Conservation (phyloP, 2,797 vertebrate genomes). For the Enteromius mattozi region DNA sequence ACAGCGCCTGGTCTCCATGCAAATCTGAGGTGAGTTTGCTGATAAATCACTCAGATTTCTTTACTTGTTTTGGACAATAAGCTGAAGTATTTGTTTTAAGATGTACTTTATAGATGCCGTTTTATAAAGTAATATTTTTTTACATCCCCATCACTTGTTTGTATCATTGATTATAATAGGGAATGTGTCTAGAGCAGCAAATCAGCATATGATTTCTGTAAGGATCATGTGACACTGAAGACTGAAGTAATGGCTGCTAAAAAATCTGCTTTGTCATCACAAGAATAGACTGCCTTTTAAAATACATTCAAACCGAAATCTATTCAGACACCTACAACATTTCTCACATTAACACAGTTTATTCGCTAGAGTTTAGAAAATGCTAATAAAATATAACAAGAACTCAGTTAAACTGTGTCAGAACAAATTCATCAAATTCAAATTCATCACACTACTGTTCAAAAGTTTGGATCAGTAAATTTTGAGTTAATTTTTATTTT, state of each 20-base stretch:
- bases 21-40: constrained; percentile 85
- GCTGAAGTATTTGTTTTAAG: neutral
- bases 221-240: neutral
- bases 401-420: no score
- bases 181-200: neutral
- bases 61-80: neutral
- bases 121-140: neutral
- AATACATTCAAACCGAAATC: no score
- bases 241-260: neutral
- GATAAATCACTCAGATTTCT: neutral
- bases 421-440: no score
- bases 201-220: neutral
- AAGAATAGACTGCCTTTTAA: neutral
- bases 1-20: constrained; percentile 90
- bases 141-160: neutral
- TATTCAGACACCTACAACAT: no score
- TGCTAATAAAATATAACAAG: no score
- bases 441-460: no score
- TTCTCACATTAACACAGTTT: no score
- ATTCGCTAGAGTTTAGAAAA: no score
- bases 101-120: neutral
- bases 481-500: no score
- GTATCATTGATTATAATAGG: neutral
- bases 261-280: neutral
- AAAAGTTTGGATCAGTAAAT: no score